These are phyloP conservation scores for Orientallactaga sibirica DNA, from an alignment of 2,797 vertebrate genomes.

Conservation along the genomic window DNA sequence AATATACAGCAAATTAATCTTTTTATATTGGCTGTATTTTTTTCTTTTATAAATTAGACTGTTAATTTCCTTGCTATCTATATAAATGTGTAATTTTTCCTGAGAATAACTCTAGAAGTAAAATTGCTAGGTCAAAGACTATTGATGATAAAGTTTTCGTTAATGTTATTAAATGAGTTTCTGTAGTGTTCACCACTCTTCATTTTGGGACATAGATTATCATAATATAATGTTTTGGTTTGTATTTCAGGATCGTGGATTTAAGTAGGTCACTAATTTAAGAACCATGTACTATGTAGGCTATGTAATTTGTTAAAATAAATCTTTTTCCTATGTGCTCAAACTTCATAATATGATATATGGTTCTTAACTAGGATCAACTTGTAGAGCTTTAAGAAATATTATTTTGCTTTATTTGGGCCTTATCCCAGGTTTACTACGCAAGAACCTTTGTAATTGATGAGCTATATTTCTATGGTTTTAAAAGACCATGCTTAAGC, in stretches of 20 bases:
- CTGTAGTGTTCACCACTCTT: constrained; percentile 16
- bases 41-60: constrained; percentile 8
- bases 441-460: background rate
- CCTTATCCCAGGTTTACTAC: background rate
- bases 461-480: background rate
- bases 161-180: constrained; percentile 30
- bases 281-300: background rate
- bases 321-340: background rate
- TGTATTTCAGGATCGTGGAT: constrained; percentile 38
- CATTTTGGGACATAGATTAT: constrained; percentile 35
- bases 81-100: constrained; percentile 49
- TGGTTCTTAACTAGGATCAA: constrained; percentile 18
- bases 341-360: background rate
- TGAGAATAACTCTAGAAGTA: constrained; percentile 27
- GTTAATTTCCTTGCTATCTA: constrained; percentile 20
- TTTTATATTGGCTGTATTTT: constrained; percentile 24
- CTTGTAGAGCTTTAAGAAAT: background rate
- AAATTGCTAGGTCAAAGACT: constrained; percentile 35
- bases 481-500: background rate
- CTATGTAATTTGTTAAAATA: background rate
- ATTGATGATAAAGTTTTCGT: background rate
- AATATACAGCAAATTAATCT: background rate
- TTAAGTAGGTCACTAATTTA: background rate
- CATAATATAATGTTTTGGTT: background rate
- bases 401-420: background rate